Evolutionary conservation across 2,888 invertebrate genomes (phyloP), one percentile per base, ranked within the genome.

Genomic region (Cordilura impudica): DNA sequence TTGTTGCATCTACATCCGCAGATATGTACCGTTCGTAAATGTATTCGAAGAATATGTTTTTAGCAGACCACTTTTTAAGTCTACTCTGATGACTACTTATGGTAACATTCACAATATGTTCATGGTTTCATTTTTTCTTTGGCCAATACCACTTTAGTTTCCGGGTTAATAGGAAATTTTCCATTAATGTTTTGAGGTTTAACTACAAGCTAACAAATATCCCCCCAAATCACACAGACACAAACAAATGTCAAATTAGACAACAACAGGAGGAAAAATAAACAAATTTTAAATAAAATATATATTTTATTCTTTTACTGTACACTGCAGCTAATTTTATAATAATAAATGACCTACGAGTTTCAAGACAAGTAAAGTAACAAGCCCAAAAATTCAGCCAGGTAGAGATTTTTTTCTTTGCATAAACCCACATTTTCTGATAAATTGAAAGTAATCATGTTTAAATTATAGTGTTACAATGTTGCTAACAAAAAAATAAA

Each of bases 151-250:
- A 63, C 67, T 74, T 63, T 66, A 75, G 85, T 84, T 86, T 86
- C 86, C 86, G 87, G 87, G 87, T 83, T 81, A 83, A 39, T 39
- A n/a, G 35, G 4, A n/a, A 39, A 39, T 39, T 39, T 39, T 39
- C n/a, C 35, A 39, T 39, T 12, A 39, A 39, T 39, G 5, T 39
- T 39, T 39, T 39, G 35, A 39, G n/a, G 35, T 39, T 39, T 39
- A 39, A 14, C 12, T 39, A 39, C 12, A 35, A 4, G 35, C n/a
- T 35, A 12, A 35, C 12, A 35, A 35, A 6, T 6, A 26, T 4
- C 26, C 3, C 3, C 26, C 26, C 7, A 35, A 35, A 12, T 12
- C 12, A 0, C 7, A 35, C 10, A 35, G 12, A 35, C 10, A 35
- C 12, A 35, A 35, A n/a, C 35, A 39, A 39, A 39, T 39, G 35